These are phyloP conservation scores for Cyclophora punctaria DNA, from an alignment of 2,888 invertebrate species.

Conservation along the genomic window DNA sequence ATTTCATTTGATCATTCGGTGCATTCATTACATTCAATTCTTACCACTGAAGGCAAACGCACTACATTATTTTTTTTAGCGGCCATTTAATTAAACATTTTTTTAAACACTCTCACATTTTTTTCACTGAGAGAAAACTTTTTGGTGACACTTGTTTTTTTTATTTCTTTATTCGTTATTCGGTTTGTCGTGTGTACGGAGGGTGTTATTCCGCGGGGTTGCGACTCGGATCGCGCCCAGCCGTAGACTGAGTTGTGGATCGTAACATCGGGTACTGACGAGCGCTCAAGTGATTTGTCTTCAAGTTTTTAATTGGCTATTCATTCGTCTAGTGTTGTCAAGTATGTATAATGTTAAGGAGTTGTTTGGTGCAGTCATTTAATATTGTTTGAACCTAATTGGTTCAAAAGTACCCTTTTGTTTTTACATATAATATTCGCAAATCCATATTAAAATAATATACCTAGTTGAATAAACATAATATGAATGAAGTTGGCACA, in stretches of 20 bases:
- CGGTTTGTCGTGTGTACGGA: slow-evolving; percentile 29
- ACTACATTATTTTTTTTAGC: slow-evolving; percentile 67
- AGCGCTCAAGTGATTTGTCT: slow-evolving; percentile 21
- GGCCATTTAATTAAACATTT: slow-evolving; percentile 40
- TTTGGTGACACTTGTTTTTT: slow-evolving; percentile 20
- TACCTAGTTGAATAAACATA: no score
- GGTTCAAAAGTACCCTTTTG: no score
- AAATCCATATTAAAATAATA: no score
- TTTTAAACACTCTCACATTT: slow-evolving; percentile 18
- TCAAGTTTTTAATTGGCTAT: slow-evolving; percentile 16
- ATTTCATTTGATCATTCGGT: slow-evolving; percentile 39
- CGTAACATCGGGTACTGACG: slow-evolving; percentile 22
- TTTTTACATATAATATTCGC: no score
- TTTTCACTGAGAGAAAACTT: slow-evolving; percentile 8
- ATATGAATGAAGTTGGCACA: no score
- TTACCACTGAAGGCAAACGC: slow-evolving; percentile 72
- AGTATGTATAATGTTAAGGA: slow-evolving; percentile 8
- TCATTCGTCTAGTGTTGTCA: slow-evolving; percentile 11
- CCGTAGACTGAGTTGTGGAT: slow-evolving; percentile 49
- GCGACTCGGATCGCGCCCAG: slow-evolving; percentile 34
- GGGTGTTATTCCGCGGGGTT: slow-evolving; percentile 22
- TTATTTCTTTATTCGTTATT: slow-evolving; percentile 24
- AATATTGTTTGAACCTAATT: no score
- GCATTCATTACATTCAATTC: slow-evolving; percentile 41
- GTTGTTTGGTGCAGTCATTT: background rate